Base-by-base conservation (phyloP, 2,113 vertebrate species). In the Aptenodytes patagonicus region DNA sequence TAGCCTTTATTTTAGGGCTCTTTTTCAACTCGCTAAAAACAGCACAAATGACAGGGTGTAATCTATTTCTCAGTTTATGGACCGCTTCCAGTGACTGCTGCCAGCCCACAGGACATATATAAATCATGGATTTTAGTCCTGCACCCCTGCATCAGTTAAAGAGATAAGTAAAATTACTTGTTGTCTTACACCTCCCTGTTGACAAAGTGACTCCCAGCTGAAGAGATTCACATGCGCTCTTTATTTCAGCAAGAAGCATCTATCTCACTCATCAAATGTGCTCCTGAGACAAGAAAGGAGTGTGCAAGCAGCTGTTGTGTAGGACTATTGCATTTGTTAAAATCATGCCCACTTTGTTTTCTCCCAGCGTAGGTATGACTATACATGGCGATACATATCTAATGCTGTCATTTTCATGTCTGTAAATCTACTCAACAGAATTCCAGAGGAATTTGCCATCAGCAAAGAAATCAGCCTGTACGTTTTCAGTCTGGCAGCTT, bases 301-400 rank as follows among this genome's bases (percentile, higher is more conserved):
- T 16, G 85, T 83, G 79, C 85, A 95, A 90, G 76, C 95, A 96
- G 96, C 83, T 97, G 96, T 90, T 97, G 96, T 96, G 96, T 96
- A 93, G 96, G 96, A 97, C 85, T 97, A 90, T n/a, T 89, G 69
- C 79, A 95, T 96, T 96, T 95, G 90, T 94, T 90, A 93, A 92
- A 93, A 72, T 70, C 51, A 66, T 83, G 76, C 96, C 96, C 95
- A 97, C 92, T 96, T 92, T 92, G 55, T 95, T 97, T 93, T 95
- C 88, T 89, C 64, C 64, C 38, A 66, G 92, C 0, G 2, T 94
- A 95, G 85, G 85, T 96, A 94, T 92, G 85, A 92, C 90, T 96
- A 7, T 86, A 78, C 83, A 66, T 51, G 71, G 68, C 1, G 2
- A 92, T 86, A 80, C 60, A 83, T 71, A 80, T 80, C 88, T 92